A percentile compares a stretch with the other conserved stretches of the same genome.
phyloP scores from a whole-genome alignment of 2,797 vertebrate genomes.

The Mormyrus hasselquistii region DNA sequence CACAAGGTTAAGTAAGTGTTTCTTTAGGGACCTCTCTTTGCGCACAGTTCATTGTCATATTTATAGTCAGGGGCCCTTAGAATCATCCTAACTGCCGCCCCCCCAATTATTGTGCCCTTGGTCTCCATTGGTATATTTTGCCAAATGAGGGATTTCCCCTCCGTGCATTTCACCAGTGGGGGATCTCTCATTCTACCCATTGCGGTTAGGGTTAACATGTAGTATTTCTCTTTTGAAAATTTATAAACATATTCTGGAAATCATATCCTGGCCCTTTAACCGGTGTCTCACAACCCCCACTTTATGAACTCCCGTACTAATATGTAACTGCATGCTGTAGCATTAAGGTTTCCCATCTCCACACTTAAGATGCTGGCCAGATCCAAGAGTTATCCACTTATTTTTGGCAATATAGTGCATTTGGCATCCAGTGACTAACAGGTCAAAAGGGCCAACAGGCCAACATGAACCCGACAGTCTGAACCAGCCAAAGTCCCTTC shows the following conservation, averaged over 20 bases:
- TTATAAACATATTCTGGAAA: neutral
- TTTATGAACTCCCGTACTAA: neutral
- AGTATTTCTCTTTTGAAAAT: neutral
- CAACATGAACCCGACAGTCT: too few relatives aligned
- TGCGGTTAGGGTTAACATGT: neutral
- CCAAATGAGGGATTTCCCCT: neutral
- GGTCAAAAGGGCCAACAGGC: too few relatives aligned
- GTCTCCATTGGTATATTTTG: neutral
- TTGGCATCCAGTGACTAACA: too few relatives aligned
- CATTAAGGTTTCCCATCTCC: neutral
- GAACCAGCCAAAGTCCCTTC: too few relatives aligned
- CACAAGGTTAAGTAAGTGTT: neutral
- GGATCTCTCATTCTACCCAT: neutral
- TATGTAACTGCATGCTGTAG: neutral
- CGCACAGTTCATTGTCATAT: neutral
- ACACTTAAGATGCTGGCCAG: too few relatives aligned
- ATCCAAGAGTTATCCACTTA: too few relatives aligned
- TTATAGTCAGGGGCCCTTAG: neutral
- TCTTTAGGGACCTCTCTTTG: neutral
- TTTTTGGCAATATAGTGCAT: too few relatives aligned
- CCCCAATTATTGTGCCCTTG: too few relatives aligned
- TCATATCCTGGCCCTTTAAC: neutral
- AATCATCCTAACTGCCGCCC: neutral
- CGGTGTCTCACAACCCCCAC: neutral
- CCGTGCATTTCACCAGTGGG: neutral